Base-by-base conservation (phyloP, 2,888 invertebrate genomes). In the Drosophila niveifrons region DNA sequence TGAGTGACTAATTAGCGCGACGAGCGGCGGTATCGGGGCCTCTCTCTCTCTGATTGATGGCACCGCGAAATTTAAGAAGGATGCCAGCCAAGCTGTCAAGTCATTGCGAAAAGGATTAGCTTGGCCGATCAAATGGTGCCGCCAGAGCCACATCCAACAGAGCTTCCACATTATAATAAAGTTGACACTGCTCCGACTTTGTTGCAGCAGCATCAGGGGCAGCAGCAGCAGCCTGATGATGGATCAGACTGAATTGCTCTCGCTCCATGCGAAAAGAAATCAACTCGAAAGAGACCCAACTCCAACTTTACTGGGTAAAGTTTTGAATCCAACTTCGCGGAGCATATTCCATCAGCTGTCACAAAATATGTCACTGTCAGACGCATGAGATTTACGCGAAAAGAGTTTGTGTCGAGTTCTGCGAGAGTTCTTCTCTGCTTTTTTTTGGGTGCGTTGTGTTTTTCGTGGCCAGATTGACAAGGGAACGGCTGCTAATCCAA, bases 41-140 rank as follows among this genome's bases (percentile, higher is more conserved):
- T 73, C n/a, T n/a, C n/a, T n/a, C n/a, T n/a, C n/a, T n/a, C 83
- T 91, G 91, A 91, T 91, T 91, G 91, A 91, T 91, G 91, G 91
- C 91, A 91, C 88, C 91, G 91, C 90, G 85, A 90, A 91, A 91
- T 88, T 90, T 90, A 91, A 91, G 91, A 91, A 91, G 91, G 90
- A 90, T 90, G 90, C 90, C 81, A 88, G 80, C 79, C 91, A 90
- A 90, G 89, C 91, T 91, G 91, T 91, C 91, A 91, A 91, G 91
- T 89, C 88, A 84, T 90, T 89, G 91, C 89, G 88, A 85, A 91
- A 91, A 91, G 91, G 91, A 91, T 91, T 91, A 91, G 90, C 86
- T 72, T 34, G 18, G 78, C 73, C 79, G 82, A 89, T 91, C 91
- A 91, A 91, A 91, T 91, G 83, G 72, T 82, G 90, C 91, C 90